Conservation (phyloP, 2,888 invertebrate species). For the Nomada fabriciana region DNA sequence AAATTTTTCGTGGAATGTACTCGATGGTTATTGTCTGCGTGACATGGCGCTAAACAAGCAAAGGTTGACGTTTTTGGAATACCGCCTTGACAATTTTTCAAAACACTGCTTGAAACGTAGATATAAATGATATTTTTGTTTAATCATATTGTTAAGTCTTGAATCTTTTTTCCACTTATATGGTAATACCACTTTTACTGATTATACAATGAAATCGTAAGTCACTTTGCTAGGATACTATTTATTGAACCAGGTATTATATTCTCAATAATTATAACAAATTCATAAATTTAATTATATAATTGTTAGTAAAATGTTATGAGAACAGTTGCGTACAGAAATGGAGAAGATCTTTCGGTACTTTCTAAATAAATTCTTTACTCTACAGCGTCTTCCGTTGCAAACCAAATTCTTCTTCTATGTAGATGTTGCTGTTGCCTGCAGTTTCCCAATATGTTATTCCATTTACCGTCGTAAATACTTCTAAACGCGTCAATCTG, state of each 20-base stretch:
- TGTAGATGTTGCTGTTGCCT: conserved; percentile 85
- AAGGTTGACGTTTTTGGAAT: conserved; percentile 14
- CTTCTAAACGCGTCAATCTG: conserved; percentile 87
- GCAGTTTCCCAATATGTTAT: conserved; percentile 86
- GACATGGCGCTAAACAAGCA: conserved; percentile 24
- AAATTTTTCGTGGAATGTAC: neutral
- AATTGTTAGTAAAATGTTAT: neutral
- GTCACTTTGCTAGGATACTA: neutral
- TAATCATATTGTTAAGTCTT: no score
- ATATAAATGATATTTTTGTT: neutral
- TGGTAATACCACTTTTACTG: no score
- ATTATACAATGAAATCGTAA: neutral
- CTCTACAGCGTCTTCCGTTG: conserved; percentile 44
- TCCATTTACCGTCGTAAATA: conserved; percentile 84
- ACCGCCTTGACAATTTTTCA: neutral
- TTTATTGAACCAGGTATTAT: neutral
- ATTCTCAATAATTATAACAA: neutral
- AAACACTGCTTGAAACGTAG: no score
- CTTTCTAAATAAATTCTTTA: conserved; percentile 8
- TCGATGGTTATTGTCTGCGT: neutral
- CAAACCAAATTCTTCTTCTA: conserved; percentile 86
- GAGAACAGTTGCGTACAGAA: no score
- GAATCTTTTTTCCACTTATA: no score
- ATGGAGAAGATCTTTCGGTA: neutral
- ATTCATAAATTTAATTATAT: neutral